Evolutionary conservation across 2,113 vertebrate species (phyloP), one percentile per base, ranked within the genome.

Genomic region (Paramisgurnus dabryanus): DNA sequence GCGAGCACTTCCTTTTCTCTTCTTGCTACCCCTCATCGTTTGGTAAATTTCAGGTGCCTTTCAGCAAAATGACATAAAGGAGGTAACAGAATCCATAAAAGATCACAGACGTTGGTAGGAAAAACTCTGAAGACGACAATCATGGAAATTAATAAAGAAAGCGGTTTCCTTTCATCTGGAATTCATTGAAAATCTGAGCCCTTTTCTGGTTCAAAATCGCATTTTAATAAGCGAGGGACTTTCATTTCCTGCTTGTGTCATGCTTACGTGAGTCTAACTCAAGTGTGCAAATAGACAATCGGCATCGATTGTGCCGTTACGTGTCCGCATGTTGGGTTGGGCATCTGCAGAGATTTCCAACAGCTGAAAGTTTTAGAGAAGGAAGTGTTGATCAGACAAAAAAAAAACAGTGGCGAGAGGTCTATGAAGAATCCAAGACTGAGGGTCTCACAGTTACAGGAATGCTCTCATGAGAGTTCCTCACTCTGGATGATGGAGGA

Each of bases 261-360:
- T 58, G 75, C 74, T 73, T 70, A 57, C 64, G 67, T 86, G 82
- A 86, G 76, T 85, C 81, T 73, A 57, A 87, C 61, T 81, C 64
- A 66, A 78, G 84, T 83, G 79, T 87, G 67, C 43, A 5, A 86
- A 83, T 47, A 84, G 67, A 87, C 11, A 58, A 74, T 79, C 49
- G 12, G 40, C 2, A 17, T 80, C 43, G 11, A 5, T 80, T 76
- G 71, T 79, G 73, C 27, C 80, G 50, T 80, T 70, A 82, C 7
- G 43, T 66, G 76, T 73, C 11, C 43, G 71, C 2, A 39, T 72
- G 4, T 49, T 22, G 66, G 76, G 66, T 72, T 76, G 41, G 57
- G 85, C 64, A 68, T 66, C 60, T 63, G 11, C 53, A 80, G 78
- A 79, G 53, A 73, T 53, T 49, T 70, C 75, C 55, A 41, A 22